Evolutionary conservation across 2,797 vertebrate genomes (phyloP).

Genomic region (Sebastolobus altivelis): DNA sequence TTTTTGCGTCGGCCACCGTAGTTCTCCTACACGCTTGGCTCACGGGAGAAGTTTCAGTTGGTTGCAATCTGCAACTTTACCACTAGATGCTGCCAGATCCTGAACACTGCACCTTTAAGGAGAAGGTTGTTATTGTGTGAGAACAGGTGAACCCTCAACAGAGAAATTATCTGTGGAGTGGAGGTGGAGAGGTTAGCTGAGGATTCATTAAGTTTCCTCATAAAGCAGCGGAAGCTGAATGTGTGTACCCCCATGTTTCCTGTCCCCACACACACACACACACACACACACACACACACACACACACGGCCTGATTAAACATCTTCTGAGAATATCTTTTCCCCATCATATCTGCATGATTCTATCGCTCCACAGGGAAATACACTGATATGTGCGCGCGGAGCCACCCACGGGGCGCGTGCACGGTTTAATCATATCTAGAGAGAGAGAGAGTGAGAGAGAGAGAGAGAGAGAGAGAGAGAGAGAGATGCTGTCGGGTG

Average conservation of each 20-base stretch:
- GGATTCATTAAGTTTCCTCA: slow-evolving; percentile 52
- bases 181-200: slow-evolving; percentile 23
- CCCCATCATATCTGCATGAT: slow-evolving; percentile 55
- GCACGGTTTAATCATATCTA: slow-evolving; percentile 71
- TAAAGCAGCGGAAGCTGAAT: slow-evolving; percentile 27
- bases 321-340: slow-evolving; percentile 41
- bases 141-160: background rate
- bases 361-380: slow-evolving; percentile 69
- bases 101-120: background rate
- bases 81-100: too few relatives aligned
- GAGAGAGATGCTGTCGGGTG: slow-evolving; percentile 47
- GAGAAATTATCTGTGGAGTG: slow-evolving; percentile 6
- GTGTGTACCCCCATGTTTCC: slow-evolving; percentile 20
- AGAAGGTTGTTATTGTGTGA: background rate
- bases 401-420: slow-evolving; percentile 76
- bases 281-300: background rate
- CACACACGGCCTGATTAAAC: slow-evolving; percentile 44
- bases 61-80: too few relatives aligned
- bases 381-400: slow-evolving; percentile 56
- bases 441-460: slow-evolving; percentile 25
- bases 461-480: slow-evolving; percentile 32
- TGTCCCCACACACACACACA: background rate
- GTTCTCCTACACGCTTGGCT: too few relatives aligned
- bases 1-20: too few relatives aligned
- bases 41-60: too few relatives aligned